Evolutionary conservation across 2,888 invertebrate species (phyloP).

Genomic region (Argyra leucocephala): DNA sequence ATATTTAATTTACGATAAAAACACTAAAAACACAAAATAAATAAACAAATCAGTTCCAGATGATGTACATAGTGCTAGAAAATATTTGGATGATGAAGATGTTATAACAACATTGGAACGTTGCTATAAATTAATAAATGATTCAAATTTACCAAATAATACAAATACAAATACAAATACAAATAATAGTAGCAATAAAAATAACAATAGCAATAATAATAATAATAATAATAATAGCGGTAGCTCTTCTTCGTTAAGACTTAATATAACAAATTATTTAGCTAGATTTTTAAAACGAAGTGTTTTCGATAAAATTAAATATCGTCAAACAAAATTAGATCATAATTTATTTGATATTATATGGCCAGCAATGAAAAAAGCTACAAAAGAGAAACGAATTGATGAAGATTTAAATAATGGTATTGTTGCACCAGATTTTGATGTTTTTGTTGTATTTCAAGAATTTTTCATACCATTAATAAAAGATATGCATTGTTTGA

Average conservation of each 20-base stretch:
- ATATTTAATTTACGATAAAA: background rate
- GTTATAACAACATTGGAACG: conserved; percentile 63
- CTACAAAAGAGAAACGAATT: conserved; percentile 50
- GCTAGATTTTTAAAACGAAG: conserved; percentile 65
- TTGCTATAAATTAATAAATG: conserved; percentile 61
- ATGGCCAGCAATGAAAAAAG: conserved; percentile 78
- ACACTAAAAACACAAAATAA: no score
- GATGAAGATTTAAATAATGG: conserved; percentile 67
- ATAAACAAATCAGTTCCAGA: conserved; percentile 53
- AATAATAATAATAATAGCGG: conserved; percentile 38
- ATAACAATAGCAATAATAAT: conserved; percentile 42
- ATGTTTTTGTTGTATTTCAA: conserved; percentile 71
- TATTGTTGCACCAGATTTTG: conserved; percentile 75
- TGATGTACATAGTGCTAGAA: conserved; percentile 64
- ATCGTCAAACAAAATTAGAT: conserved; percentile 68
- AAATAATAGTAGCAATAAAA: conserved; percentile 28
- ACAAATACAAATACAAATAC: no score
- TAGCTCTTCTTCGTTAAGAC: conserved; percentile 51
- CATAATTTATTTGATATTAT: conserved; percentile 81
- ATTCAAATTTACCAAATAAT: conserved; percentile 38
- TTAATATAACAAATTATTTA: conserved; percentile 51
- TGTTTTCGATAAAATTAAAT: conserved; percentile 64
- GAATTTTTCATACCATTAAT: conserved; percentile 76
- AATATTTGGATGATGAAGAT: conserved; percentile 60
- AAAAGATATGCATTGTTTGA: conserved; percentile 66